Evolutionary conservation across 1,140 invertebrate species (phyloP).

Genomic region (Drosophila kepulauana): DNA sequence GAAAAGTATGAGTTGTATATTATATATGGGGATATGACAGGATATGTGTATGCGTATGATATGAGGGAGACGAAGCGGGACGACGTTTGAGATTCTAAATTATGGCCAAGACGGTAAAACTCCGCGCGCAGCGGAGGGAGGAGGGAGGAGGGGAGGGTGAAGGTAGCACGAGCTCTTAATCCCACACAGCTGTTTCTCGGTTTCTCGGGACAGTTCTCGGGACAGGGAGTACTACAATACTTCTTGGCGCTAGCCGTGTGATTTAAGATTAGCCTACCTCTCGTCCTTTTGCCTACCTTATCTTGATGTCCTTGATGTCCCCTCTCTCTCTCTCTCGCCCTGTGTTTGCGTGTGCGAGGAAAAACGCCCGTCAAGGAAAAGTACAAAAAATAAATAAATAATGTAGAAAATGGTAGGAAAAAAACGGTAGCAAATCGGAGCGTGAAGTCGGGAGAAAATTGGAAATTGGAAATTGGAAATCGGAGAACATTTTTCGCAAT

Average conservation of each 20-base stretch:
- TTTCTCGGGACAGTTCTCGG: background rate
- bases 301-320: constrained; percentile 62
- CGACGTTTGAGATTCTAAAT: constrained; percentile 13
- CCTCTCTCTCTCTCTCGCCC: background rate
- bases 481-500: constrained; percentile 39
- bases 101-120: constrained; percentile 36
- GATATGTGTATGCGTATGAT: background rate
- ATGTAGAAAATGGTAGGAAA: constrained; percentile 10
- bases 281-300: constrained; percentile 51
- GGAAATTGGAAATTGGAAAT: background rate
- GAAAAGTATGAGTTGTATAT: background rate
- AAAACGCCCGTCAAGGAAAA: constrained; percentile 24
- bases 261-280: constrained; percentile 61
- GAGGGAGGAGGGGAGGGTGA: constrained; percentile 4
- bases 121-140: background rate
- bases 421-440: constrained; percentile 72
- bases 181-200: constrained; percentile 65
- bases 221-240: background rate
- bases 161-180: constrained; percentile 48
- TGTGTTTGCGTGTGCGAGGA: constrained; percentile 8
- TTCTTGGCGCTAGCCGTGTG: constrained; percentile 65
- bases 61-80: background rate
- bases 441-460: constrained; percentile 51
- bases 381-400: constrained; percentile 31
- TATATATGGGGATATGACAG: background rate